Evolutionary conservation across 2,113 vertebrate species (phyloP).

Genomic region (Pangasianodon hypophthalmus): DNA sequence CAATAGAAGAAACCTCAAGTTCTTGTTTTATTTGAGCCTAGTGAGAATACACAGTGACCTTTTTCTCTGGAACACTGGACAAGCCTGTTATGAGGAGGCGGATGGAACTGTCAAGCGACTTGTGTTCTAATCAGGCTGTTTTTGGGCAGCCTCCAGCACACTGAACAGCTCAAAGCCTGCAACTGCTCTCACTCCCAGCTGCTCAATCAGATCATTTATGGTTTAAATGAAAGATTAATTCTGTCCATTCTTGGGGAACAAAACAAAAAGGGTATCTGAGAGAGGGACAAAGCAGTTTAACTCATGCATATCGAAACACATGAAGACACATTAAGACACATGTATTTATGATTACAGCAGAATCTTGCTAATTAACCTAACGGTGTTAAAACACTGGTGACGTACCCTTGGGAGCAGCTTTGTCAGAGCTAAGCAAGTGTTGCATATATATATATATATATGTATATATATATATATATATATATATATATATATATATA

Average conservation of each 20-base stretch:
- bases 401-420: neutral
- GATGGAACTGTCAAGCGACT: conserved; percentile 53
- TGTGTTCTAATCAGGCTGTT: conserved; percentile 58
- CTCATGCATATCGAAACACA: conserved; percentile 2
- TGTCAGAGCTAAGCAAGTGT: conserved; percentile 19
- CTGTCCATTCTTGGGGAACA: neutral
- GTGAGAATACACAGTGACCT: conserved; percentile 61
- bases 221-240: conserved; percentile 48
- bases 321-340: neutral
- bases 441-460: neutral
- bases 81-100: conserved; percentile 45
- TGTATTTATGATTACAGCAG: neutral
- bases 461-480: too few species aligned
- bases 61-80: conserved; percentile 55
- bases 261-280: conserved; percentile 31
- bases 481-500: too few species aligned
- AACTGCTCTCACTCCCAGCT: neutral
- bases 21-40: conserved; percentile 59
- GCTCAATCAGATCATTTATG: conserved; percentile 35
- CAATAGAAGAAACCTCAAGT: neutral
- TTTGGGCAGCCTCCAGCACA: conserved; percentile 48
- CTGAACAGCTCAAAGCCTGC: neutral
- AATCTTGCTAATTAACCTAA: neutral
- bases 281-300: neutral
- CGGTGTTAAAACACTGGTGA: neutral